Evolutionary conservation across 2,113 vertebrate species (phyloP).

Genomic region (Notiomystis cincta): DNA sequence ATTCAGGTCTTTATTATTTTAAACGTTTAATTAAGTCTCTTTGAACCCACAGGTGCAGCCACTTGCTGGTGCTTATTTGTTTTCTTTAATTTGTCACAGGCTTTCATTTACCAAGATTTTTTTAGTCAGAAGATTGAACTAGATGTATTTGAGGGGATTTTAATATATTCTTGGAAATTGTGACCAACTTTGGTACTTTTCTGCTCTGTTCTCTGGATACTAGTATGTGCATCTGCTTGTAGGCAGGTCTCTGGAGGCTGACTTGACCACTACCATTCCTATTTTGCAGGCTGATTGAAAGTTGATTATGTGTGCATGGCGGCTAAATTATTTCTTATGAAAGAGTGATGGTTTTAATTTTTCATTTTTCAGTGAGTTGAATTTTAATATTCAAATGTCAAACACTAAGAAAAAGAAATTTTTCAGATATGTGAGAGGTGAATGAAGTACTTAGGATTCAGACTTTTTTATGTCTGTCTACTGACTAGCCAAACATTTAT

Average conservation of each 20-base stretch:
- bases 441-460: not conserved
- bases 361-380: not conserved
- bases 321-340: not conserved
- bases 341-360: not conserved
- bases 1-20: conserved; percentile 52
- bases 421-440: not conserved
- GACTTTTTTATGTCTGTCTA: not conserved
- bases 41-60: conserved; percentile 46
- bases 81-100: conserved; percentile 48
- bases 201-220: not conserved
- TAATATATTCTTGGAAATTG: not conserved
- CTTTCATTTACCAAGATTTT: conserved; percentile 26
- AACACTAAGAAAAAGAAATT: not conserved
- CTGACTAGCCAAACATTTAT: not conserved
- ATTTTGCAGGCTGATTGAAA: not conserved
- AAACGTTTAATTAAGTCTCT: conserved; percentile 46
- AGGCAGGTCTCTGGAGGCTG: not conserved
- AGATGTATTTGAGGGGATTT: not conserved
- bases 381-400: not conserved
- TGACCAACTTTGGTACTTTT: not conserved
- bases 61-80: conserved; percentile 30
- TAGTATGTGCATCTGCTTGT: not conserved
- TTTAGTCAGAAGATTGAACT: not conserved
- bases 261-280: not conserved
- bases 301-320: not conserved